Evolutionary conservation across 2,888 invertebrate genomes (phyloP).

Genomic region (Athalia circularis): DNA sequence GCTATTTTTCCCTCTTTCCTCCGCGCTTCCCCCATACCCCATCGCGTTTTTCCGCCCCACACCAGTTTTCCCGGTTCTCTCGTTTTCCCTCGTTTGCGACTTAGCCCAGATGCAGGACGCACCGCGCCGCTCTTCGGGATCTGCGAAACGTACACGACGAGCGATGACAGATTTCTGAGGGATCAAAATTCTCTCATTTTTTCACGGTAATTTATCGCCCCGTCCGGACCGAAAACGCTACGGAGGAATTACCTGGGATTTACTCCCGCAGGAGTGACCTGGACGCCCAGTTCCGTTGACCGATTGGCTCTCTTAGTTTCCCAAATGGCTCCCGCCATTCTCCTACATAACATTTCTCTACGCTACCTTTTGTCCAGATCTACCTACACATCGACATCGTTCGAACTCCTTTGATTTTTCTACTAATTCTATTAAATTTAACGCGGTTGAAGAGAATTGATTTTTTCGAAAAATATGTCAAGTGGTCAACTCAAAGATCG

Average conservation of each 20-base stretch:
- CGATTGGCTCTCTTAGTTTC: conserved; percentile 40
- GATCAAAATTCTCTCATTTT: conserved; percentile 49
- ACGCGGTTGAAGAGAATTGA: too few relatives aligned
- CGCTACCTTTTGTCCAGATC: neutral
- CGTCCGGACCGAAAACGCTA: conserved; percentile 3
- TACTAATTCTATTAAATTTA: too few relatives aligned
- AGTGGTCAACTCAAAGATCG: too few relatives aligned
- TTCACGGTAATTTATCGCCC: conserved; percentile 45
- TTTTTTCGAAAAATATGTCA: too few relatives aligned
- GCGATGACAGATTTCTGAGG: conserved; percentile 48
- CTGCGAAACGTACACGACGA: neutral
- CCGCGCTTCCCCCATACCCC: neutral
- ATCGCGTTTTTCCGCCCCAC: neutral
- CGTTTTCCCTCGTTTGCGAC: conserved; percentile 48
- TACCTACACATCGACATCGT: neutral
- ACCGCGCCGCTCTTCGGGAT: conserved; percentile 2
- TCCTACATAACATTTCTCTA: neutral
- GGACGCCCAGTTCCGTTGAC: conserved; percentile 34
- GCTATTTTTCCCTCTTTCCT: conserved; percentile 38
- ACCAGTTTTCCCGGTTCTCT: conserved; percentile 21
- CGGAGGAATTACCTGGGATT: conserved; percentile 43
- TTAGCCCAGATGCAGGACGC: conserved; percentile 12
- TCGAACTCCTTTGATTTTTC: too few relatives aligned
- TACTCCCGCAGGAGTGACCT: conserved; percentile 42
- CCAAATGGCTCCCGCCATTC: conserved; percentile 8